Base-by-base conservation (phyloP, 2,113 vertebrate species). In the Astatoreochromis straeleni region DNA sequence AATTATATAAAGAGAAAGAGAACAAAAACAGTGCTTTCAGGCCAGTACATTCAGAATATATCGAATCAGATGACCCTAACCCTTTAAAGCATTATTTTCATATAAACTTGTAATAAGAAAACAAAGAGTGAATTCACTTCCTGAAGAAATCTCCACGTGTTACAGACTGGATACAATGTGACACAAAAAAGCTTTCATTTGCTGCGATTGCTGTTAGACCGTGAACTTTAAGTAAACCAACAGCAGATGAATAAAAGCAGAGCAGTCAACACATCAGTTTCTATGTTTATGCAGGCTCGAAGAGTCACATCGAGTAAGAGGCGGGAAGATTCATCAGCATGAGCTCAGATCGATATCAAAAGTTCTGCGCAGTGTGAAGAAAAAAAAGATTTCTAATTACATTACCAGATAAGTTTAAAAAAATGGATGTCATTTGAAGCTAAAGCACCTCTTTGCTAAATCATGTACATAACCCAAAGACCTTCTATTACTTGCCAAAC, bases 391-490 rank as follows among this genome's bases (percentile, higher is more conserved):
- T 86, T 89, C 73, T 87, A 91, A 91, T 90, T 89, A 83, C 90
- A 91, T 86, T 87, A 86, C 78, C 51, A 14, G 38, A 26, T 5
- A 49, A 85, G 42, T 81, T 1, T 17, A 83, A 40, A 65, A 55
- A 55, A 81, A 68, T 24, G 80, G 51, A 79, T 88, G 88, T 88
- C 26, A 90, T 86, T 87, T 81, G 53, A 87, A 85, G 88, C 54
- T 88, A 83, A 91, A 94, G 57, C 84, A 92, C 75, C 81, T 88
- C 79, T 91, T 91, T 51, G 38, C 86, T 90, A 91, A 93, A 94
- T 92, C 91, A 93, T 92, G 86, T 82, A 47, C 87, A 91, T 86
- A 92, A 95, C 91, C 91, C 89, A 84, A 88, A 85, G 92, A 94
- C 89, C 86, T 93, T 70, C n/a, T 85, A 81, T 90, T 81, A 84